Evolutionary conservation across 2,888 invertebrate genomes (phyloP).

Genomic region (Acheta domesticus): DNA sequence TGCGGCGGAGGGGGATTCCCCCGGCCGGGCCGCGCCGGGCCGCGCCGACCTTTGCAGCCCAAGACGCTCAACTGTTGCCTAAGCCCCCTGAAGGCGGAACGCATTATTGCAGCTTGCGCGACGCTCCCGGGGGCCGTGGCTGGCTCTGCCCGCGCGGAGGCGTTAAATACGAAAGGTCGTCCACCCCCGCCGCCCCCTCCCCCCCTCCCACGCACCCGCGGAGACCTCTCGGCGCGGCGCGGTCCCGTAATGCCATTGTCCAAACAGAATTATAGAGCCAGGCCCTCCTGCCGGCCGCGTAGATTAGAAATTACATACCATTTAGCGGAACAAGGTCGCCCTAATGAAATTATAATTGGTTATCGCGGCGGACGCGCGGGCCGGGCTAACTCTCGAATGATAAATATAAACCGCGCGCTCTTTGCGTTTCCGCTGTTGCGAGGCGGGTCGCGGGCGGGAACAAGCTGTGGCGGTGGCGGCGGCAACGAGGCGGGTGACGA

Average conservation of each 20-base stretch:
- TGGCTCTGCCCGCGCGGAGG: too few relatives aligned
- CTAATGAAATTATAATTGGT: conserved; percentile 18
- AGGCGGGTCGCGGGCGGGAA: background rate
- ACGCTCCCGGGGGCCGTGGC: background rate
- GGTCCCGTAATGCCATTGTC: background rate
- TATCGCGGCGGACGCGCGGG: background rate
- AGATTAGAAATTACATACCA: conserved; percentile 10
- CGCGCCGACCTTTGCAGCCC: background rate
- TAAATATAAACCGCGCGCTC: background rate
- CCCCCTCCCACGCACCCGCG: background rate
- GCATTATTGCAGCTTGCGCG: background rate
- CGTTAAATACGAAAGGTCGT: too few relatives aligned
- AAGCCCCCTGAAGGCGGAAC: background rate
- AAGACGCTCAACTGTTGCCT: conserved; percentile 7
- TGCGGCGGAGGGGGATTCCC: background rate
- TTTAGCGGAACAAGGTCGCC: background rate
- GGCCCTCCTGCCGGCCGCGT: background rate
- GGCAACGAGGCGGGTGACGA: background rate
- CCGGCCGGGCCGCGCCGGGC: background rate
- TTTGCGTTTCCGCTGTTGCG: background rate
- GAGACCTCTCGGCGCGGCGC: background rate
- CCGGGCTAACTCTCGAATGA: background rate
- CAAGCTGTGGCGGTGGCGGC: background rate
- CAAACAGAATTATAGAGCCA: conserved; percentile 9
- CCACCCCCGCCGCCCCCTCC: background rate